Evolutionary conservation across 2,888 invertebrate genomes (phyloP), one percentile per base, ranked within the genome.

Genomic region (Muscina levida): DNA sequence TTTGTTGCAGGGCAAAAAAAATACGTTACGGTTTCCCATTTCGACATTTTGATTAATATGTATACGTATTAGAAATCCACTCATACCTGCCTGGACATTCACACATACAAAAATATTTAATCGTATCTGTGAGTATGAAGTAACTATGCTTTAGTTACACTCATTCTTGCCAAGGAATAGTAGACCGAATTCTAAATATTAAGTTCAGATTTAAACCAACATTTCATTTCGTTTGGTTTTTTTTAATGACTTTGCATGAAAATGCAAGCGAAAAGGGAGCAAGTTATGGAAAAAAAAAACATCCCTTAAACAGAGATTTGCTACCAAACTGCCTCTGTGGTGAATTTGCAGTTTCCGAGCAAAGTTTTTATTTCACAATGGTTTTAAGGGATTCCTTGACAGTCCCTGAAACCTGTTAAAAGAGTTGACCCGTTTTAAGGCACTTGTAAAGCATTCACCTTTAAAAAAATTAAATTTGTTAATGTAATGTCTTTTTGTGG

Each of bases 11-110:
- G 57, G 22, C n/a, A 37, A 19, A 19, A 13, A 15, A 31, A 17
- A 19, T 13, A 42, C 31, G 42, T 46, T 39, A 31, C 24, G 13
- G 15, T 22, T 11, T 19, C 22, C 39, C 11, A 65, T 56, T 56
- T 71, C 39, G 53, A 15, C 39, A 71, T 39, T 66, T 71, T 76
- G 56, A 71, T 71, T 71, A 65, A 76, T 76, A 46, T 22, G 13
- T 44, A 11, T 48, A 17, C n/a, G 48, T 15, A 6, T 48, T 15
- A 48, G 5, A 48, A 48, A 48, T 48, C n/a, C n/a, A n/a, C n/a
- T n/a, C n/a, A n/a, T n/a, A n/a, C n/a, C n/a, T n/a, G n/a, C n/a
- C n/a, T n/a, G n/a, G n/a, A n/a, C n/a, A n/a, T n/a, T n/a, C n/a
- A n/a, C n/a, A n/a, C n/a, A n/a, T n/a, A n/a, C n/a, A n/a, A n/a